Conservation (phyloP, 2,797 vertebrate genomes). For the Euphonia xanthogaster region DNA sequence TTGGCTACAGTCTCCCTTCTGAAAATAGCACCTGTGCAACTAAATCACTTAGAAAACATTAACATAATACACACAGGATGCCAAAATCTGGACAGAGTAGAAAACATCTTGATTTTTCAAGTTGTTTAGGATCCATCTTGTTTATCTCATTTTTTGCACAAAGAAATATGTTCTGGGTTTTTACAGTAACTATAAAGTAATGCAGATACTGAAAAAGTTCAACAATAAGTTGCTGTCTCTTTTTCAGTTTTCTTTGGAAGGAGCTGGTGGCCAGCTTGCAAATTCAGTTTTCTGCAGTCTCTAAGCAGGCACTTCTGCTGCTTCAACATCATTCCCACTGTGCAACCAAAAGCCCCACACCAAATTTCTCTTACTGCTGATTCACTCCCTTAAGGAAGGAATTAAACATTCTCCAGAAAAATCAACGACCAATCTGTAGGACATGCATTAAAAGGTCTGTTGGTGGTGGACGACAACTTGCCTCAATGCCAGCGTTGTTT, state of each 20-base stretch:
- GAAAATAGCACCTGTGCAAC: conserved; percentile 9
- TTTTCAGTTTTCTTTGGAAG: not conserved
- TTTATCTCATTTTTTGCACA: not conserved
- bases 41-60: not conserved
- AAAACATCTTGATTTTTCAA: not conserved
- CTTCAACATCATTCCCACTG: not conserved
- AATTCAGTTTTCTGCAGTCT: not conserved
- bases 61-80: not conserved
- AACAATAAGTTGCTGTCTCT: not conserved
- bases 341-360: no score
- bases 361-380: not conserved
- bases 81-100: not conserved
- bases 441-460: not conserved
- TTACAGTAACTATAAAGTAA: not conserved
- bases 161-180: not conserved
- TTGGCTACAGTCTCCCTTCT: not conserved
- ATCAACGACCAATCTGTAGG: not conserved
- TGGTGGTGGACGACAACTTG: not conserved
- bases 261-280: not conserved
- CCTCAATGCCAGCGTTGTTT: not conserved
- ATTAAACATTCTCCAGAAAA: not conserved
- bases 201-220: not conserved
- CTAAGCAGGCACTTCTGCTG: not conserved
- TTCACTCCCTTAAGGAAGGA: not conserved
- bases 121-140: not conserved